These are phyloP conservation scores for Dunckerocampus dactyliophorus DNA, from an alignment of 2,113 vertebrate species.

Conservation along the genomic window DNA sequence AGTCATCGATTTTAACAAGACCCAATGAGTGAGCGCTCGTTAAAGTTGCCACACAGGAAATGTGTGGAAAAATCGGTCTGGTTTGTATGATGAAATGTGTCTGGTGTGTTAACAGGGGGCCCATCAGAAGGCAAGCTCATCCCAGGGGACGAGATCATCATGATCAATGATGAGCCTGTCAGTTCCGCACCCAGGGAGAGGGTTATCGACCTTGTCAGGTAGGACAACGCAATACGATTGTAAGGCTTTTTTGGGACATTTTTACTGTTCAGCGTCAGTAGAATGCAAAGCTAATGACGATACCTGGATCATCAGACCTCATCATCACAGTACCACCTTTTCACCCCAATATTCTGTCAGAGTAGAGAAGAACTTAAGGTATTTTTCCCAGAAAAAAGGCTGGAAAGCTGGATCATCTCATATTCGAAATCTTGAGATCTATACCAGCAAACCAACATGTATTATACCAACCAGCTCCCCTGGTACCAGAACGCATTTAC, in stretches of 20 bases:
- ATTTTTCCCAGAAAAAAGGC: too few relatives aligned
- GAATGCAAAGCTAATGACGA: too few relatives aligned
- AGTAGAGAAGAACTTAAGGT: too few relatives aligned
- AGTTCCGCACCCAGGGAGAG: slow-evolving; percentile 90
- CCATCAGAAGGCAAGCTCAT: slow-evolving; percentile 94
- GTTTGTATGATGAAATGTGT: background rate
- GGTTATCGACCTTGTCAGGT: slow-evolving; percentile 99
- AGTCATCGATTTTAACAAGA: slow-evolving; percentile 46
- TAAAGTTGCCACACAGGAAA: slow-evolving; percentile 21
- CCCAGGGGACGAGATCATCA: slow-evolving; percentile 97
- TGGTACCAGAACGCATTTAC: too few relatives aligned
- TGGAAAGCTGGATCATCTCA: too few relatives aligned
- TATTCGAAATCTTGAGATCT: too few relatives aligned
- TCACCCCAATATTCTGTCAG: too few relatives aligned
- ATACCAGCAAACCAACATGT: too few relatives aligned
- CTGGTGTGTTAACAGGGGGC: slow-evolving; percentile 77
- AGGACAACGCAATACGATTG: slow-evolving; percentile 42
- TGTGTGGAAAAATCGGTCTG: slow-evolving; percentile 10
- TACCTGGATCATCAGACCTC: too few relatives aligned
- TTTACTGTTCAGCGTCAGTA: background rate
- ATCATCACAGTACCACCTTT: too few relatives aligned
- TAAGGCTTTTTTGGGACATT: slow-evolving; percentile 12
- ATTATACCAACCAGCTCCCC: too few relatives aligned
- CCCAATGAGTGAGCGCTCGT: slow-evolving; percentile 40
- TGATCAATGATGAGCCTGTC: slow-evolving; percentile 97